Conservation (phyloP, 2,113 vertebrate species). For the Anolis sagrei region DNA sequence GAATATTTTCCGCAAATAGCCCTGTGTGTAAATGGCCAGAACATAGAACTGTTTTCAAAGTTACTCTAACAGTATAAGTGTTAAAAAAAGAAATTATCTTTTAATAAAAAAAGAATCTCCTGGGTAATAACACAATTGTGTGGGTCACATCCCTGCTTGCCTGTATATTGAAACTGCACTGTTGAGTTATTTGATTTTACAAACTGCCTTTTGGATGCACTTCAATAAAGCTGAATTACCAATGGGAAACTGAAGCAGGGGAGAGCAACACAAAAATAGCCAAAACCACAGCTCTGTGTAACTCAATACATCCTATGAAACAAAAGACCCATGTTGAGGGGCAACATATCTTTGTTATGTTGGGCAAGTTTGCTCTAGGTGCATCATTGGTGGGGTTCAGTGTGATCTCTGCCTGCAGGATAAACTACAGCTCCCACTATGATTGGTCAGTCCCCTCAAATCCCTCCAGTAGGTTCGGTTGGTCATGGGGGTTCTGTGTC, state of each 20-base stretch:
- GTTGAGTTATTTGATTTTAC: conserved; percentile 5
- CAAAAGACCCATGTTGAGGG: neutral
- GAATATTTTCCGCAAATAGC: neutral
- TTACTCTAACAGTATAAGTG: neutral
- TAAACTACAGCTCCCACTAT: no score
- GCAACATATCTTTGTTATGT: no score
- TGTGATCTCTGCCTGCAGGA: no score
- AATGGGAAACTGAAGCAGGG: neutral
- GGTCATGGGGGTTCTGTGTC: no score
- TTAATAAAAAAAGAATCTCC: neutral
- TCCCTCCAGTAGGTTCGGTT: no score
- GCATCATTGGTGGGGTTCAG: no score
- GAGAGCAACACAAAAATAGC: neutral
- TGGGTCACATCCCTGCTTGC: neutral
- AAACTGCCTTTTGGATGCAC: neutral
- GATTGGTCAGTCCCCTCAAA: no score
- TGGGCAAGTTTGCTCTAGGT: no score
- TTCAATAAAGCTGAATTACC: neutral
- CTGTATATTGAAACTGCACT: neutral
- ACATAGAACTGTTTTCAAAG: neutral
- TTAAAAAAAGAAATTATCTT: neutral
- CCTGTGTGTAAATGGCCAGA: neutral
- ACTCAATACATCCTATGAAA: neutral
- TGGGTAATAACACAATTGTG: neutral
- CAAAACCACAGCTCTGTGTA: neutral